A percentile compares a stretch with the other conserved stretches of the same genome.
Conservation (phyloP, 2,888 invertebrate genomes). For the Branchinecta sandiegonensis region DNA sequence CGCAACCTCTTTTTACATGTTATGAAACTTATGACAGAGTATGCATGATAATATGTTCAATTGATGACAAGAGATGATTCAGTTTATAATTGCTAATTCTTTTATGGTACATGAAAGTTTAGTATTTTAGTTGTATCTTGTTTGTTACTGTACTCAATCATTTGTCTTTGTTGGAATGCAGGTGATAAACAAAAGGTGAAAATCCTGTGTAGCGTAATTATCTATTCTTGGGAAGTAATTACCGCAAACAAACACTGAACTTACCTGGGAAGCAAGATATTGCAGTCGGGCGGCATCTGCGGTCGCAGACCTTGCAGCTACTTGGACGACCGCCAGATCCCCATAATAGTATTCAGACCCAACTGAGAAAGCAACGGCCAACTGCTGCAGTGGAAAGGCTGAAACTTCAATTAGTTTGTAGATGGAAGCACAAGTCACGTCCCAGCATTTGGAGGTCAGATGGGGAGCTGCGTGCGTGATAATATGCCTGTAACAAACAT, state of each 20-base stretch:
- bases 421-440: neutral
- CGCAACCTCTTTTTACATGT: too few relatives aligned
- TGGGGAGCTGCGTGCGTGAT: neutral
- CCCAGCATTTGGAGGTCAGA: neutral
- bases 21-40: too few relatives aligned
- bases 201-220: too few relatives aligned
- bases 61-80: too few relatives aligned
- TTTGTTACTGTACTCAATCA: too few relatives aligned
- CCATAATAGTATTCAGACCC: conserved; percentile 90
- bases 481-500: neutral
- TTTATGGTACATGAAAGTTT: too few relatives aligned
- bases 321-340: conserved; percentile 68
- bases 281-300: conserved; percentile 67
- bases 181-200: too few relatives aligned
- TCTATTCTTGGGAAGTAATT: too few relatives aligned
- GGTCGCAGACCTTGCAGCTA: conserved; percentile 72
- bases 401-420: conserved; percentile 41
- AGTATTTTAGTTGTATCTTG: too few relatives aligned
- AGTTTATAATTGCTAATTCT: too few relatives aligned
- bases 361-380: conserved; percentile 76
- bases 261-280: conserved; percentile 77
- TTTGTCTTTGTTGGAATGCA: too few relatives aligned
- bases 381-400: conserved; percentile 66
- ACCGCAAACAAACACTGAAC: conserved; percentile 34
- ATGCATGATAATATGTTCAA: too few relatives aligned